A percentile compares a stretch with the other conserved stretches of the same genome.
phyloP scores from a whole-genome alignment of 2,888 invertebrate species.

The Andrena minutula region DNA sequence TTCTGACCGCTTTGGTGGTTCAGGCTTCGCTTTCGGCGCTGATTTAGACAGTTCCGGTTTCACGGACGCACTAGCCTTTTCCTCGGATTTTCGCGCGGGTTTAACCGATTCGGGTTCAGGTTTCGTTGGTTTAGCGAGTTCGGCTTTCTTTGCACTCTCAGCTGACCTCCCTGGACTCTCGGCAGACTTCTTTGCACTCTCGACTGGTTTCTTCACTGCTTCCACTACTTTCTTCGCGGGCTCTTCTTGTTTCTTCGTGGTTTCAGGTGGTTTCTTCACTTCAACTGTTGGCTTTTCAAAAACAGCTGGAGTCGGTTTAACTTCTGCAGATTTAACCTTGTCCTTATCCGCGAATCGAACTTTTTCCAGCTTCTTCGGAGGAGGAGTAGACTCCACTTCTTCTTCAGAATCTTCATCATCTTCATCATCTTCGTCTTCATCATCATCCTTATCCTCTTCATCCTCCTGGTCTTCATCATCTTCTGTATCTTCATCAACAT shows the following conservation, averaged over 20 bases:
- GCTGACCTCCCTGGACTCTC: conserved; percentile 28
- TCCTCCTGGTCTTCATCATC: conserved; percentile 36
- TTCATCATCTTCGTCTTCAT: conserved; percentile 47
- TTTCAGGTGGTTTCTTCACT: conserved; percentile 35
- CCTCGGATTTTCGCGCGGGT: conserved; percentile 36
- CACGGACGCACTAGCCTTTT: conserved; percentile 29
- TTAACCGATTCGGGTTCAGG: conserved; percentile 47
- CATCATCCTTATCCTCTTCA: conserved; percentile 37
- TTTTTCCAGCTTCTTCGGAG: conserved; percentile 76
- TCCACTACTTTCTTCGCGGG: conserved; percentile 20
- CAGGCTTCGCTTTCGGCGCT: conserved; percentile 49
- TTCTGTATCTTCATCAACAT: conserved; percentile 46
- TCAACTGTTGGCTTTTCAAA: conserved; percentile 38
- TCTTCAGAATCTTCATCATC: conserved; percentile 54
- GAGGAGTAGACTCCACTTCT: conserved; percentile 31
- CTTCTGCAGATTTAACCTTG: conserved; percentile 66
- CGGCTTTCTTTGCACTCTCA: conserved; percentile 53
- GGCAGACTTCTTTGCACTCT: conserved; percentile 41
- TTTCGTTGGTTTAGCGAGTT: conserved; percentile 55
- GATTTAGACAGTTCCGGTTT: conserved; percentile 56
- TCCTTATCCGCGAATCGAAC: conserved; percentile 79
- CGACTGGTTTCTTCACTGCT: conserved; percentile 28
- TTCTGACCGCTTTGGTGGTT: conserved; percentile 48
- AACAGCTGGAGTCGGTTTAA: conserved; percentile 31
- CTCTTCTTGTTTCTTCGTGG: conserved; percentile 32